These are phyloP conservation scores for Acanthaster planci DNA, from an alignment of 35 echinoderm and acorn worm genomes.

Conservation along the genomic window DNA sequence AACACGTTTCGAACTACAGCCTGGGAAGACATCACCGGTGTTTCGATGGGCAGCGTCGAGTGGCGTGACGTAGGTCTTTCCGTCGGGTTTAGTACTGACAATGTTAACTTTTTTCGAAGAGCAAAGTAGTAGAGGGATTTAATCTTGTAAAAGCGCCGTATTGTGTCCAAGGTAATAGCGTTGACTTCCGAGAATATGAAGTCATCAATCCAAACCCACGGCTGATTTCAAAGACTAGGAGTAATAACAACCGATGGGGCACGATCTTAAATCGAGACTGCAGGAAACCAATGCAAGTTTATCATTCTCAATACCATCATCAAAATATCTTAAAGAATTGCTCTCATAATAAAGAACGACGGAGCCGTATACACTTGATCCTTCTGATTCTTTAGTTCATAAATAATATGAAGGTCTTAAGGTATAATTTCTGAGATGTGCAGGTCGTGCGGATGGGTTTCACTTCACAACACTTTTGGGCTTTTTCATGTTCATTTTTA, in stretches of 20 bases:
- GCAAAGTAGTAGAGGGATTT: neutral
- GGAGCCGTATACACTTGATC: neutral
- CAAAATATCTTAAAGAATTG: neutral
- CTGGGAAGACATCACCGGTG: neutral
- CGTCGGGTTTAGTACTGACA: neutral
- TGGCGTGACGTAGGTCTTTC: neutral
- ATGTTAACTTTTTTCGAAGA: neutral
- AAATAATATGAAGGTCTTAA: neutral
- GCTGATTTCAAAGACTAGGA: constrained; percentile 5
- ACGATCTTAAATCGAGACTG: constrained; percentile 2
- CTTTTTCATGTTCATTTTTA: neutral
- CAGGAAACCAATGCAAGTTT: constrained; percentile 20
- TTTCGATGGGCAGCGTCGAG: neutral
- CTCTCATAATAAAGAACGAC: neutral
- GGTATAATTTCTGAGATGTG: neutral
- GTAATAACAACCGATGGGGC: neutral
- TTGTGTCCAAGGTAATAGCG: neutral
- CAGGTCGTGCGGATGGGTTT: neutral
- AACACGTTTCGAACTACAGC: neutral
- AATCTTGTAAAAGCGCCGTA: neutral
- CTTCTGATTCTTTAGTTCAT: neutral
- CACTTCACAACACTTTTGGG: neutral
- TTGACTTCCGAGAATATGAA: neutral
- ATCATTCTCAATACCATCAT: constrained; percentile 4
- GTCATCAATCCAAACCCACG: constrained; percentile 1